These are phyloP conservation scores for Danio kyathit DNA, from an alignment of 2,797 vertebrate genomes.

Conservation along the genomic window DNA sequence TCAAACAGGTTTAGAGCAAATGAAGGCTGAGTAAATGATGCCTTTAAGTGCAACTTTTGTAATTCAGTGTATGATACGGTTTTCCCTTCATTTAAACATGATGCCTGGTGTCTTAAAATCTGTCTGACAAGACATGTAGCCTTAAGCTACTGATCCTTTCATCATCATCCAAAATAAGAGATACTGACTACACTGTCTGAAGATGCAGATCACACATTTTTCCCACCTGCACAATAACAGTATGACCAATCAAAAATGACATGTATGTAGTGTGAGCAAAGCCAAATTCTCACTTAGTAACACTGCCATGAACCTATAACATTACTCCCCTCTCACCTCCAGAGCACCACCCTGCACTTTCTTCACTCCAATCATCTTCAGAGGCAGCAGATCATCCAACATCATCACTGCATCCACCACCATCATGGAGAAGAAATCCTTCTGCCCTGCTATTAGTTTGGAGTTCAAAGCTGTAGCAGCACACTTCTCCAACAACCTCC, in stretches of 20 bases:
- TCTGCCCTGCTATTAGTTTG: constrained; percentile 95
- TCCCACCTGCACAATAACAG: background rate
- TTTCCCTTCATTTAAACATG: too few species aligned
- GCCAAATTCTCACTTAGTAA: too few species aligned
- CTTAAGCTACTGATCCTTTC: background rate
- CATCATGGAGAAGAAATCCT: constrained; percentile 94
- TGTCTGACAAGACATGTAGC: background rate
- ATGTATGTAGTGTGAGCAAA: background rate
- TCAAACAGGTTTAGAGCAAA: too few species aligned
- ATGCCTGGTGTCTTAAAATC: background rate
- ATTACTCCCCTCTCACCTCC: constrained; percentile 79
- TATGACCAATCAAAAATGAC: background rate
- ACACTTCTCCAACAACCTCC: constrained; percentile 90
- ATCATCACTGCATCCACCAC: constrained; percentile 95
- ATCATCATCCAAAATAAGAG: background rate
- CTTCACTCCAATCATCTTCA: constrained; percentile 99
- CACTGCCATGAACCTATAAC: background rate
- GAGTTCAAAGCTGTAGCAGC: constrained; percentile 95
- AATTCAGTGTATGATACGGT: too few species aligned
- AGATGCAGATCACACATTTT: too few species aligned
- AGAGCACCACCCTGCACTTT: constrained; percentile 96
- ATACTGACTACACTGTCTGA: background rate
- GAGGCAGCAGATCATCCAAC: constrained; percentile 91
- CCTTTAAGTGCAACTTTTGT: too few species aligned
- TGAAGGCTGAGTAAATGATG: too few species aligned